phyloP scores from a whole-genome alignment of 2,113 vertebrate species.

The Physeter macrocephalus region DNA sequence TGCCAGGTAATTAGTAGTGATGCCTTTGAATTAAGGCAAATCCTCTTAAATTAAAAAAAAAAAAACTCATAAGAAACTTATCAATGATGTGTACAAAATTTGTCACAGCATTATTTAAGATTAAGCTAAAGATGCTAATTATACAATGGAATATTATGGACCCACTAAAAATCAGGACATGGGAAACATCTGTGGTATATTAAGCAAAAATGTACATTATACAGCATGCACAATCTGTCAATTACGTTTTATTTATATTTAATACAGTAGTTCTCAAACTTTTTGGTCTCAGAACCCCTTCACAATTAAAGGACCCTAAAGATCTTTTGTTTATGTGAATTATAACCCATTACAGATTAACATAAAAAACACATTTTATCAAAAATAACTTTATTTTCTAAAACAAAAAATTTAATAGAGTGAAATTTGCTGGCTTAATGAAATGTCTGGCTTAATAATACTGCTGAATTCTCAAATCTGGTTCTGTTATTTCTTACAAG shows the following conservation, averaged over 20 bases:
- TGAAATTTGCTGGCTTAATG: not conserved
- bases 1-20: not conserved
- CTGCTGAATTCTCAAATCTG: not conserved
- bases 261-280: not conserved
- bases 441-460: not conserved
- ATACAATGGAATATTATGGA: not conserved
- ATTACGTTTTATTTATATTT: not conserved
- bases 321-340: not conserved
- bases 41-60: not conserved
- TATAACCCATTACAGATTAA: not conserved
- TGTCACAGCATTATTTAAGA: not conserved
- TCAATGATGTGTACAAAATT: not conserved
- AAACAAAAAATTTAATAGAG: not conserved
- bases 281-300: not conserved
- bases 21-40: not conserved
- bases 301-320: not conserved
- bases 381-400: not conserved
- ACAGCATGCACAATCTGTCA: not conserved
- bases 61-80: not conserved
- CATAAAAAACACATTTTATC: not conserved
- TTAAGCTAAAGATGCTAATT: not conserved
- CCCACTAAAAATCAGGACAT: not conserved
- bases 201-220: not conserved
- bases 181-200: not conserved
- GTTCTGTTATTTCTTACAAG: not conserved